Percentiles rank a stretch among this genome's conserved stretches.
Evolutionary conservation across 92 coral and sea anemone species (phyloP).

Genomic region (Porites lobata): DNA sequence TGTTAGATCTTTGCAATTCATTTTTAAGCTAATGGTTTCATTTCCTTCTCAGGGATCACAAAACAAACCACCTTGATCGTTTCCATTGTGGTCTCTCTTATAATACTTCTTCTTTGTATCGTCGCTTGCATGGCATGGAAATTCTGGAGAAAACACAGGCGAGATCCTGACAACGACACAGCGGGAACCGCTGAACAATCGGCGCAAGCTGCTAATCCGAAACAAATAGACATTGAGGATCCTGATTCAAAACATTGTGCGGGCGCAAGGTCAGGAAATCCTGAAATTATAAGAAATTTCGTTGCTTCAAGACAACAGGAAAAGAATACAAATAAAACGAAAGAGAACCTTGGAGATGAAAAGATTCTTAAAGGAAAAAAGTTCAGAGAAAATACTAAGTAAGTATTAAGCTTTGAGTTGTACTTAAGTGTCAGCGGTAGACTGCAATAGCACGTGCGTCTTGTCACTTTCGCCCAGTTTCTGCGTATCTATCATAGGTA

Average conservation of each 20-base stretch:
- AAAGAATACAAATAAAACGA: slow-evolving; percentile 71
- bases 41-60: slow-evolving; percentile 4
- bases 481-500: neutral
- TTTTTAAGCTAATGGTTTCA: neutral
- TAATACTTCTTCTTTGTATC: slow-evolving; percentile 33
- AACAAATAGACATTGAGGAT: slow-evolving; percentile 53
- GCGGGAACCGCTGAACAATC: slow-evolving; percentile 24
- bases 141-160: slow-evolving; percentile 71
- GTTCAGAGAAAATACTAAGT: slow-evolving; percentile 20
- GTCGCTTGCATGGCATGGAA: slow-evolving; percentile 79
- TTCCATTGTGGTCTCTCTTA: slow-evolving; percentile 24
- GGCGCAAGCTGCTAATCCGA: slow-evolving; percentile 30
- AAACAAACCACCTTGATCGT: slow-evolving; percentile 33
- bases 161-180: slow-evolving; percentile 50
- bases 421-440: neutral
- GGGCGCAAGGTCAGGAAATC: slow-evolving; percentile 68
- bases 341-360: slow-evolving; percentile 24
- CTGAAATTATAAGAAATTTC: slow-evolving; percentile 80
- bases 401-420: neutral
- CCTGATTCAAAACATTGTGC: slow-evolving; percentile 50
- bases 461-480: neutral
- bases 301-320: slow-evolving; percentile 63
- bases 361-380: slow-evolving; percentile 8
- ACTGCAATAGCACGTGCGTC: neutral
- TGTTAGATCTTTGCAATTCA: too few species aligned